Percentiles rank a stretch among this genome's conserved stretches.
Conservation (phyloP, 2,888 invertebrate genomes). For the Tinea pellionella region DNA sequence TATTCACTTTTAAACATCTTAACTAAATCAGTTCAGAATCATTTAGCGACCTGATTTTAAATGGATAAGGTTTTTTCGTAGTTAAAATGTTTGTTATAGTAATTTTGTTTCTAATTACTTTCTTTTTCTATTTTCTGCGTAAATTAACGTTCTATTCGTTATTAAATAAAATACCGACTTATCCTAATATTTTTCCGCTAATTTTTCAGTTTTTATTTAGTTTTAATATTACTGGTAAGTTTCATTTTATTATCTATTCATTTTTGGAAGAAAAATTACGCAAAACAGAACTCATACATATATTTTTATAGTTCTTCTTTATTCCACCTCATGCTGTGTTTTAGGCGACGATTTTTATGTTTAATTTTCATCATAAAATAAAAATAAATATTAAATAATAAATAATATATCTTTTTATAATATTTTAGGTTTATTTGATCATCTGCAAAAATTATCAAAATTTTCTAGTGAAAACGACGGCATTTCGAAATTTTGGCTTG, state of each 20-base stretch:
- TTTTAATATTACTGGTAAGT: constrained; percentile 9
- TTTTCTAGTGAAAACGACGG: constrained; percentile 1
- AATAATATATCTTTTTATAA: too few relatives aligned
- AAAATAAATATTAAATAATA: too few relatives aligned
- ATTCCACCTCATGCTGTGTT: too few relatives aligned
- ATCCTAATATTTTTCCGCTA: not conserved
- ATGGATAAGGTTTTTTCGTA: not conserved
- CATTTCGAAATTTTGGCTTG: constrained; percentile 2
- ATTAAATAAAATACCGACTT: constrained; percentile 10
- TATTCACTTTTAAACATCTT: not conserved
- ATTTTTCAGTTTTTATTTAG: not conserved
- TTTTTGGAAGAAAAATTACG: too few relatives aligned
- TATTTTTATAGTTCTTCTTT: too few relatives aligned
- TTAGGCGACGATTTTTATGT: too few relatives aligned
- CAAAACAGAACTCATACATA: too few relatives aligned
- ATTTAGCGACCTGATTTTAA: not conserved
- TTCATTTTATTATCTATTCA: too few relatives aligned
- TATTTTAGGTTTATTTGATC: not conserved
- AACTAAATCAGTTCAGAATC: not conserved
- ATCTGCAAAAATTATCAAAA: not conserved
- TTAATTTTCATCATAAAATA: too few relatives aligned
- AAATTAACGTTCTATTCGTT: not conserved
- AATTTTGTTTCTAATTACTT: not conserved
- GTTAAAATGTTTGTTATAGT: not conserved
- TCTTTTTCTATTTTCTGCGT: not conserved